phyloP scores from a whole-genome alignment of 2,113 vertebrate species.

The Trichomycterus rosablanca region DNA sequence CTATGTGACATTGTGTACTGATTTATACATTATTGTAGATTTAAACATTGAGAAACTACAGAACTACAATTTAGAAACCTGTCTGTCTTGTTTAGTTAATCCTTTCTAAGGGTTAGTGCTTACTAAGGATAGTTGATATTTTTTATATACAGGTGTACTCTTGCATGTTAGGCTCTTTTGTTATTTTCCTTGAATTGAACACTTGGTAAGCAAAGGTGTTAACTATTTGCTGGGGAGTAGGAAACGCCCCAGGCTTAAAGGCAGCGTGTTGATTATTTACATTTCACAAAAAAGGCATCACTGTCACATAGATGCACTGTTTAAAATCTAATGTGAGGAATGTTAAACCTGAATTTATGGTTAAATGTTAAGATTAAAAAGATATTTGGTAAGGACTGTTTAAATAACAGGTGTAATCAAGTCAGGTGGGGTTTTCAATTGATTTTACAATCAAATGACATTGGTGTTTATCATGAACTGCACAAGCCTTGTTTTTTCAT shows the following conservation, averaged over 20 bases:
- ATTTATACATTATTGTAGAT: neutral
- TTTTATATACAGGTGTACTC: slow-evolving; percentile 1
- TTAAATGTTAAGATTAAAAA: no score
- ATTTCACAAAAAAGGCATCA: neutral
- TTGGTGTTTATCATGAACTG: no score
- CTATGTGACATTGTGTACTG: no score
- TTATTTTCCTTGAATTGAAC: slow-evolving; percentile 13
- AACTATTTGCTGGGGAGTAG: neutral
- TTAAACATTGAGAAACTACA: neutral
- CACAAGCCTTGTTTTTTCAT: no score
- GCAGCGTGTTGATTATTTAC: slow-evolving; percentile 16
- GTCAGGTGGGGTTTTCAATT: no score
- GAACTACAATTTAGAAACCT: neutral
- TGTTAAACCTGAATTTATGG: no score
- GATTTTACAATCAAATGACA: no score
- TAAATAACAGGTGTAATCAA: no score
- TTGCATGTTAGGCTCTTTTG: neutral
- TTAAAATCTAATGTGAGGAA: no score
- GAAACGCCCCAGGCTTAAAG: slow-evolving; percentile 5
- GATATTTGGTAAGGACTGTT: no score
- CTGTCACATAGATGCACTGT: no score
- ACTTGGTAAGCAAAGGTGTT: slow-evolving; percentile 15
- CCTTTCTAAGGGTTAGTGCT: no score
- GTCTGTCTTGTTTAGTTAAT: slow-evolving; percentile 10
- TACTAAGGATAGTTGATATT: neutral